Base-by-base conservation (phyloP, 1,140 invertebrate genomes). In the Samia ricini region DNA sequence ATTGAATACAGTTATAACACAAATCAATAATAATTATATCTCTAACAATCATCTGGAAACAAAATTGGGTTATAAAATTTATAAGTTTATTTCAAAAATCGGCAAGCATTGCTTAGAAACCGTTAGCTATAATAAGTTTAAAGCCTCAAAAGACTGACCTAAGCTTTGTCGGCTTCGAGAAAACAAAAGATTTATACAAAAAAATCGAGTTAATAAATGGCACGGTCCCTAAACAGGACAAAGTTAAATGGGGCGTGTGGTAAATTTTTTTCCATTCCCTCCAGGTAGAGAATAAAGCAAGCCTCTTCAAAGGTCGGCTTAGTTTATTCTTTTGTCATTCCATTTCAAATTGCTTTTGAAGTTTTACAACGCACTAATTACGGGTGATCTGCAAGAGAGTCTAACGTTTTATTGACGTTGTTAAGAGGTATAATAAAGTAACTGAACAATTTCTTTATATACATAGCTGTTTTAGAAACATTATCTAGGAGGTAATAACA, bases 271-370 rank as follows among this genome's bases (percentile, higher is more conserved):
- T 76, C 52, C 24, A 50, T n/a, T 29, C 20, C 26, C 29, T 52
- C 8, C 80, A 85, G 82, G 78, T 82, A 81, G 60, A 74, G 22
- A 52, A 52, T 74, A 72, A 73, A 77, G 74, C 74, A 76, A 69
- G 80, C 65, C 71, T 42, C 33, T 2, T 36, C 1, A 12, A 42
- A 42, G 15, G n/a, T 42, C 22, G 56, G 62, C 52, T 55, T 24
- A 20, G 29, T 33, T 19, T 56, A 19, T 36, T 51, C 63, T 61
- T 65, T 65, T 65, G 61, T 69, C 66, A 67, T 58, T 71, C 61
- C 68, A 20, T 60, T 52, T n/a, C 42, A 62, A 66, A 66, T 71
- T 76, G 70, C 69, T 66, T 68, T 70, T 65, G 67, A 61, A 29
- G 68, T 70, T 77, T 65, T 64, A 69, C 64, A 68, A 62, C 56